Base-by-base conservation (phyloP, 2,113 vertebrate species). In the Triplophysa dalaica region DNA sequence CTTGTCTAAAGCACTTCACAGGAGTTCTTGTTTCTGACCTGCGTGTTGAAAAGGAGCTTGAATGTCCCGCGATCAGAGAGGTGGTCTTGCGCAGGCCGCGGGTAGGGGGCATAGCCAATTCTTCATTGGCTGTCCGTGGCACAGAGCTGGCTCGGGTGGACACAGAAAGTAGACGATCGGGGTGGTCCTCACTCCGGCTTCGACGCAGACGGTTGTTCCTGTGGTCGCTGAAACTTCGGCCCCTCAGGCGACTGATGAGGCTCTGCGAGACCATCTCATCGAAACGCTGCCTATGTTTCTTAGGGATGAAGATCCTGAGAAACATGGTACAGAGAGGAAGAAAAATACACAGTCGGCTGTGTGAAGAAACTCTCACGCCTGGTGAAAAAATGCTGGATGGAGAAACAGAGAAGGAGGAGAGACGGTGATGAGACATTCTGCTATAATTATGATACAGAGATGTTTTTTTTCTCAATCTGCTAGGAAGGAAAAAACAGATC, bases 211-310 rank as follows among this genome's bases (percentile, higher is more conserved):
- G 92, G 76, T 92, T 94, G 13, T 91, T 92, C 79, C 93, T 94
- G 6, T 94, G 94, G 64, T 95, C 89, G 14, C 90, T 91, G 82
- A 93, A 92, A 79, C 94, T 94, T 70, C 95, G 94, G 38, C 95
- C 94, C 60, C 95, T 95, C 86, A 96, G 91, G 8, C 97, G 95
- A 90, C 95, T 95, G 90, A 98, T 94, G 70, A 98, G 91, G 75
- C 95, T 97, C 92, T 98, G 97, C 0, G 96, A 98, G 69, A 98
- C 96, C 85, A 98, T 95, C 86, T 99, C 96, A 22, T 99, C 96
- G 29, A 99, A 98, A 52, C 96, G 95, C 83, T 98, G 95, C 81
- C 96, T 92, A 89, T 99, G 97, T 88, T 98, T 99, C 92, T 97
- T 97, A 83, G 97, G 97, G 91, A 99, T 98, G 91, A 99, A 99